phyloP scores from a whole-genome alignment of 2,113 vertebrate species.

The Rhynchomys soricoides region DNA sequence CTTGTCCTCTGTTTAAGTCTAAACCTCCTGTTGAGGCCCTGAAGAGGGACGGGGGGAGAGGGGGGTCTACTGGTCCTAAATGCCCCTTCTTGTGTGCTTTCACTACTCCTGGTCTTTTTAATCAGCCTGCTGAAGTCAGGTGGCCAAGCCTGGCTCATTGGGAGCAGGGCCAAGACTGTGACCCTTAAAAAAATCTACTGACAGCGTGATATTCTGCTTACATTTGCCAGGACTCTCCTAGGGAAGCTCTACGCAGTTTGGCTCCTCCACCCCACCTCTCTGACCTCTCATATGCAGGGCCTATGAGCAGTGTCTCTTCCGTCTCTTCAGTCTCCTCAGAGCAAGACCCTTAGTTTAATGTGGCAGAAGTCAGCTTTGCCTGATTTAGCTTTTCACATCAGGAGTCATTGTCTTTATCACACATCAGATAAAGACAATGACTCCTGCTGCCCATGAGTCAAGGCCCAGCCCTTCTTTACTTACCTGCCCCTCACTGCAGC shows the following conservation, averaged over 20 bases:
- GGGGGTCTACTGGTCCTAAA: not conserved
- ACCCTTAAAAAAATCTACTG: not conserved
- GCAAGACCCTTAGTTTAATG: too few species aligned
- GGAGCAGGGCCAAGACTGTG: not conserved
- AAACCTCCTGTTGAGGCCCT: not conserved
- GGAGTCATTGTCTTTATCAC: too few species aligned
- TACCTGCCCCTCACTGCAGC: not conserved
- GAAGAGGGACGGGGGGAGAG: not conserved
- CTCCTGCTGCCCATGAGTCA: not conserved
- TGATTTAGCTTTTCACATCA: too few species aligned
- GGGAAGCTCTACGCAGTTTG: too few species aligned
- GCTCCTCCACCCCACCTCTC: too few species aligned
- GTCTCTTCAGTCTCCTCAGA: not conserved
- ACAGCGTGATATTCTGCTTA: not conserved
- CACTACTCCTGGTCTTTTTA: not conserved
- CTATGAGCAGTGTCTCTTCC: not conserved
- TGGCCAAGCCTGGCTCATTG: not conserved
- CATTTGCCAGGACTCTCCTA: fast-evolving
- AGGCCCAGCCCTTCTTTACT: not conserved
- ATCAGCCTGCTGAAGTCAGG: not conserved
- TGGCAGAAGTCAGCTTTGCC: not conserved
- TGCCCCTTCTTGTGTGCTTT: not conserved
- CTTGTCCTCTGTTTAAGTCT: not conserved
- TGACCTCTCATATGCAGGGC: too few species aligned
- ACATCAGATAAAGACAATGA: not conserved